Evolutionary conservation across 2,113 vertebrate species (phyloP), one percentile per base, ranked within the genome.

Genomic region (Sander lucioperca): DNA sequence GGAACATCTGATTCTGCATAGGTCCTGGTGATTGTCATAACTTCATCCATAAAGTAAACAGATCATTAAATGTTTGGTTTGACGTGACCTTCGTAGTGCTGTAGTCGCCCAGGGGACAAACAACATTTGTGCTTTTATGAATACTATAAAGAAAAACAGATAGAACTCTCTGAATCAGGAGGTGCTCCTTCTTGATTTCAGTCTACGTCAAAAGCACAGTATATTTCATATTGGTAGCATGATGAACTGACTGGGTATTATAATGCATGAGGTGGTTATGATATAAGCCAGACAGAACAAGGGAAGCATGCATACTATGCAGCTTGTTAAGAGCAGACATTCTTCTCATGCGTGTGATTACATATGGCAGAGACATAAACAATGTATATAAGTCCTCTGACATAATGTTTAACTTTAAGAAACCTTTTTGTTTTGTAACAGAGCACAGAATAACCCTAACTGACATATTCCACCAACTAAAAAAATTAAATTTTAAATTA

Each of bases 11-110:
- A n/a, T n/a, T n/a, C n/a, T 30, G 75, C 30, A 18, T 27, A 47
- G 51, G 36, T 56, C 62, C 74, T 79, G 50, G 53, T 78, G 13
- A n/a, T 30, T 64, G 64, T 81, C 50, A 75, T 69, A 61, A 53
- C 23, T 66, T 66, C 30, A 67, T 61, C 73, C 68, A 70, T 64
- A 77, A 75, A 80, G 30, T 53, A 33, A 81, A 83, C 65, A 61
- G 21, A 67, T 88, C 72, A 91, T 90, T 85, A 67, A 89, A 85
- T 80, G 27, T 82, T 58, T 66, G 56, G 73, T 86, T 90, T 86
- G 72, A 87, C 48, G 6, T 74, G 54, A 48, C 10, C 54, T 65
- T 62, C 6, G 14, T 18, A 47, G 7, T 50, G 51, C 70, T 43
- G 16, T 53, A 48, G 83, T 68, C 0, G 16, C 53, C 74, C 53